Evolutionary conservation across 1,140 invertebrate genomes (phyloP), one percentile per base, ranked within the genome.

Genomic region (Homalodisca vitripennis): DNA sequence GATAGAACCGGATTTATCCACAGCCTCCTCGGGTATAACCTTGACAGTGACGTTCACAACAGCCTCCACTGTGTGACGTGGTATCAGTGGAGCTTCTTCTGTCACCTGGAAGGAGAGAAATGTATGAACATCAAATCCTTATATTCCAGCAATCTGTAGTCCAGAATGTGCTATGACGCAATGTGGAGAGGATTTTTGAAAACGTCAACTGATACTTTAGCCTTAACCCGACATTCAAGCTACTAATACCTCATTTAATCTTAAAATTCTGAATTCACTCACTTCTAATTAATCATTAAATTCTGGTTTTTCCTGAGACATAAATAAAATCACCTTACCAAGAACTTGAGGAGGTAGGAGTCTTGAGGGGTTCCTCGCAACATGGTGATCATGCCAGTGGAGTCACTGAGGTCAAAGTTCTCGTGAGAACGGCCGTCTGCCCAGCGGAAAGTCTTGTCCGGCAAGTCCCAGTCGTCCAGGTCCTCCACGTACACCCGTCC

Each of bases 391-490:
- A 92, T 91, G 3, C 94, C 95, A 3, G 86, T 90, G 63, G 86
- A 82, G 6, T 80, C 75, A 74, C 92, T 84, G 0, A 95, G 81
- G 2, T 82, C 79, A 77, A 94, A 94, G 67, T 87, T 81, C 0
- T 85, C 79, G 71, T 86, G 79, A 0, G 80, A 74, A 20, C 79
- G 73, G 1, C 77, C 76, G 32, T 77, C 75, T 34, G 80, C 78
- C 90, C 90, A 93, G 13, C 80, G 79, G 73, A 96, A 98, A 1
- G 82, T 77, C 80, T 98, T 98, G 77, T 98, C 94, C 0, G 87
- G 86, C 48, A 95, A 79, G 80, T 98, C 95, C 94, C 94, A 97
- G 77, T 98, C 95, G 77, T 98, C 95, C 0, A 86, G 83, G 81
- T 98, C 95, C 30, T 92, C 85, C 0, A 96, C 94, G 78, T 92